Base-by-base conservation (phyloP, 2,888 invertebrate genomes). In the Hipparchia semele region DNA sequence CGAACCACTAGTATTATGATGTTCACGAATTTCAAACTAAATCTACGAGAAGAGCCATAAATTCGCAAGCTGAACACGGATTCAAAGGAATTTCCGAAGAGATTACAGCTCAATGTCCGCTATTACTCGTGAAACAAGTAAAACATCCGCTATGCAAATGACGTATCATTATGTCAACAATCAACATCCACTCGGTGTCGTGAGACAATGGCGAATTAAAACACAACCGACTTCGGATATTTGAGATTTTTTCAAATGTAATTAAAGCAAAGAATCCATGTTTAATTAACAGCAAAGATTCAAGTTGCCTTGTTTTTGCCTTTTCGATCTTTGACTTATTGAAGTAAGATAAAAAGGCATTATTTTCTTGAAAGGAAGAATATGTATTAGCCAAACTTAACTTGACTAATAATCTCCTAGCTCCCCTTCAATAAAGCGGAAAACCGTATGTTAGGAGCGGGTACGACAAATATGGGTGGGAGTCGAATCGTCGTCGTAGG, bases 121-220 rank as follows among this genome's bases (percentile, higher is more conserved):
- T n/a, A 67, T 59, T 68, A 33, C 39, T 39, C 39, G 39, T 39
- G 5, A 49, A 51, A 33, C 23, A 71, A 72, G 53, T 59, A 64
- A 71, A 75, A 75, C 73, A 70, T 73, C 72, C 67, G 59, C 46
- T 53, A 73, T 61, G 62, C 64, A 69, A 72, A 72, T 71, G 62
- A 74, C 39, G 68, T 58, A 73, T 76, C 71, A 71, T 76, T 74
- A 70, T 71, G 73, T 61, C 61, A 61, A 68, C 68, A 68, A 68
- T 74, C 73, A 77, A 80, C 82, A 82, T 80, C 80, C 82, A 77
- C 80, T 81, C 79, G 69, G 73, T 83, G 82, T 78, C 72, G 33
- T 74, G 78, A 79, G 83, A 84, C 84, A 84, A 82, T 82, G 78
- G 78, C 75, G 64, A 68, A 76, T 70, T 76, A 76, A 77, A 77